Conservation (phyloP, 2,888 invertebrate genomes). For the Oligia fasciuncula region DNA sequence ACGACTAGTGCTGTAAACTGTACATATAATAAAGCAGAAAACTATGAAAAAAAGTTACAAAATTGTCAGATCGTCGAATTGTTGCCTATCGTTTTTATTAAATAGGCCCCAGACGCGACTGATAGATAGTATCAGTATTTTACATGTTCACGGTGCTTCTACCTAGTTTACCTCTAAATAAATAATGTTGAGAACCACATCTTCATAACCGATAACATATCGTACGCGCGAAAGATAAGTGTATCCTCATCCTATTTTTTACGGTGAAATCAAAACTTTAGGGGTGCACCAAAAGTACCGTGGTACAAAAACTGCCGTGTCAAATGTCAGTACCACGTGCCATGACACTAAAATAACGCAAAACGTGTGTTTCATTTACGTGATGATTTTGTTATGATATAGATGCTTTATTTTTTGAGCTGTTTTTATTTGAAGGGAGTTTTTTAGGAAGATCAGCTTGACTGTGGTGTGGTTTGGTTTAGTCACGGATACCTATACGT, state of each 20-base stretch:
- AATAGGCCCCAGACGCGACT: neutral
- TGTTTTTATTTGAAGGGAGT: constrained; percentile 49
- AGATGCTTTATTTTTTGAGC: constrained; percentile 78
- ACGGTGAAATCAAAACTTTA: constrained; percentile 79
- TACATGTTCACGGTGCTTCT: neutral
- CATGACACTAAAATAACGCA: constrained; percentile 76
- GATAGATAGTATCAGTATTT: neutral
- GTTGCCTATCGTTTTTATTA: neutral
- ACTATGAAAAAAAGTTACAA: neutral
- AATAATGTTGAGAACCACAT: constrained; percentile 77
- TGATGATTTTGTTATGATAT: constrained; percentile 89
- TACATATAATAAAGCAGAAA: neutral
- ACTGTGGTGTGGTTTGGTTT: constrained; percentile 9
- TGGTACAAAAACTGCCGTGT: constrained; percentile 72
- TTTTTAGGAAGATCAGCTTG: constrained; percentile 46
- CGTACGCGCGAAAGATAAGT: constrained; percentile 87
- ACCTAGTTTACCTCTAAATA: neutral
- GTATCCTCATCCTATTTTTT: constrained; percentile 78
- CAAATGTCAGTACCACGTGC: constrained; percentile 70
- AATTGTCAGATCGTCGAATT: neutral
- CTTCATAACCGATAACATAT: constrained; percentile 82
- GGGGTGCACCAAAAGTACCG: constrained; percentile 49
- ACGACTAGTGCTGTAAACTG: neutral
- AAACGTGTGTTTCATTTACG: constrained; percentile 88
- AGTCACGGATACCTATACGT: neutral